A percentile compares a stretch with the other conserved stretches of the same genome.
phyloP scores from a whole-genome alignment of 2,113 vertebrate genomes.

The Campylorhamphus procurvoides region DNA sequence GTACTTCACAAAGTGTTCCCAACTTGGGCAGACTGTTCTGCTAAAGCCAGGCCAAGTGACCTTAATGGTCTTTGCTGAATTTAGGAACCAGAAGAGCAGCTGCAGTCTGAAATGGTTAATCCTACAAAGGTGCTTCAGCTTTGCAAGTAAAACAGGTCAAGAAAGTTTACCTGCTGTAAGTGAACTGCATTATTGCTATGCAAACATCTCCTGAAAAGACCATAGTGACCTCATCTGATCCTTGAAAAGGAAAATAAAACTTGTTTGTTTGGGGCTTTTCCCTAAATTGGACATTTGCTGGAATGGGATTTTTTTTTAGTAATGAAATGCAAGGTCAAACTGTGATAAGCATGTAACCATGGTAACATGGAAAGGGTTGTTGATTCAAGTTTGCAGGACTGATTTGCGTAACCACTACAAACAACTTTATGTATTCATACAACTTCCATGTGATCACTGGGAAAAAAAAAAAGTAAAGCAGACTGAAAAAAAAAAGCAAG shows the following conservation, averaged over 20 bases:
- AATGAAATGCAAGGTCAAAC: neutral
- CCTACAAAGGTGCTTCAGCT: neutral
- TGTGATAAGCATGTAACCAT: neutral
- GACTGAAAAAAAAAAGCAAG: neutral
- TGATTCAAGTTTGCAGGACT: neutral
- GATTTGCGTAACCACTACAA: neutral
- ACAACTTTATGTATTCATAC: neutral
- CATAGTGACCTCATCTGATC: neutral
- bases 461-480: neutral
- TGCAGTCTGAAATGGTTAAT: neutral
- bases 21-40: neutral
- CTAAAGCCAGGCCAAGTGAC: neutral
- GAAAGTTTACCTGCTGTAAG: neutral
- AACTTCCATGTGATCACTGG: neutral
- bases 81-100: neutral
- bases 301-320: neutral
- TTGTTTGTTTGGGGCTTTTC: neutral
- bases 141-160: neutral
- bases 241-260: neutral
- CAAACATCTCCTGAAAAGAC: constrained; percentile 1
- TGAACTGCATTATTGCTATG: neutral
- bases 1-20: neutral
- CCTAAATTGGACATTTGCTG: neutral
- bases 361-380: neutral
- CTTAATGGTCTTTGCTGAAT: neutral